Evolutionary conservation across 2,797 vertebrate genomes (phyloP), one percentile per base, ranked within the genome.

Genomic region (Clarias platycephalus): DNA sequence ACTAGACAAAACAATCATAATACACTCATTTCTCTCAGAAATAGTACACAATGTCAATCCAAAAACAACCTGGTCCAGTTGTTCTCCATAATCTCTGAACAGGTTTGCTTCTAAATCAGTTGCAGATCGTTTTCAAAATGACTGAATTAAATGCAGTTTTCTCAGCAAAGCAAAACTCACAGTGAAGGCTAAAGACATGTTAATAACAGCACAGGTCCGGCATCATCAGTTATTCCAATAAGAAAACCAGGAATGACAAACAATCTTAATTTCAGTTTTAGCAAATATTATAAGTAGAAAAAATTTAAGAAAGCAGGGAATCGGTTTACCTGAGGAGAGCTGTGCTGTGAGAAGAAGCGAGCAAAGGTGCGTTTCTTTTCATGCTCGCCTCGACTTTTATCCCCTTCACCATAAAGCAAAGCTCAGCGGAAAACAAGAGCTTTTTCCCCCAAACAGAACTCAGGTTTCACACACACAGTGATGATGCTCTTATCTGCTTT

Each of bases 381-480:
- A 71, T 15, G 68, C 77, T 85, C 88, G 49, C 64, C 82, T 81
- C 79, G 78, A 86, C 89, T 92, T 89, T 91, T 95, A 92, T 92
- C 92, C 5, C 15, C 90, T 88, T 89, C 90, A 79, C 82, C 87
- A 58, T 18, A 70, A 62, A 88, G 93, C 92, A 90, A 76, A 92
- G 90, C 91, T 96, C 95, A 95, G 95, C 92, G 90, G 95, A 96
- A 96, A 95, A 94, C 81, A 1, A 31, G 44, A 31, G 79, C 49
- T 13, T 79, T 84, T 83, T 60, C 82, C 80, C 40, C 80, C 44
- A 71, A 83, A 84, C 81, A 88, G 84, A 88, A 75, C 37, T 81
- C 72, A 82, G 58, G 76, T 64, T 89, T 57, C 81, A 85, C 80
- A 81, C 77, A 81, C 74, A 70, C 49, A 64, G 81, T 77, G 31